Percentiles rank a stretch among this genome's conserved stretches.
phyloP scores from a whole-genome alignment of 1,140 invertebrate genomes.

The Akabosia matsudoensis region DNA sequence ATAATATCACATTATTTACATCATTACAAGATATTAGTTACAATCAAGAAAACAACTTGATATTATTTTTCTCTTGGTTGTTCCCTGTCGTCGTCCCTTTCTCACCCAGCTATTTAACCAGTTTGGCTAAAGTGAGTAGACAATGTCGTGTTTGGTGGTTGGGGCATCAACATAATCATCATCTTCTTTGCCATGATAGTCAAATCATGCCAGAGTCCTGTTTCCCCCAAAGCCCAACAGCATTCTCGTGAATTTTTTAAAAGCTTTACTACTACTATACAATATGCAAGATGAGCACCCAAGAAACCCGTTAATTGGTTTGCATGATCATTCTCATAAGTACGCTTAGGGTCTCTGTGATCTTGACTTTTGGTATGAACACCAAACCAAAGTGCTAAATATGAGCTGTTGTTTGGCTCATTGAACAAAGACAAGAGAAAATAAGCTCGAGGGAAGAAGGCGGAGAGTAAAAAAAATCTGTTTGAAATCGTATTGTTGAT shows the following conservation, averaged over 20 bases:
- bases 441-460: not conserved
- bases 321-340: not conserved
- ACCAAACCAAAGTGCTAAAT: not conserved
- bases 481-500: too few species aligned
- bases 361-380: not conserved
- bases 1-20: constrained; percentile 15
- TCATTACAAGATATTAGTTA: constrained; percentile 2
- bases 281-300: not conserved
- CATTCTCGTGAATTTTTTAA: not conserved
- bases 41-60: constrained; percentile 6
- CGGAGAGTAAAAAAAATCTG: too few species aligned
- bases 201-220: not conserved
- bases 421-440: not conserved
- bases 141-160: constrained; percentile 11
- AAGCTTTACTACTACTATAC: not conserved
- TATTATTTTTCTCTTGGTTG: too few species aligned
- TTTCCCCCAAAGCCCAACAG: not conserved
- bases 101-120: not conserved
- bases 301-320: not conserved
- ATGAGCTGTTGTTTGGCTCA: not conserved
- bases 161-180: not conserved
- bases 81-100: too few species aligned
- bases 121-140: constrained; percentile 7
- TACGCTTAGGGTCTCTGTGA: not conserved
- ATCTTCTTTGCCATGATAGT: not conserved